These are phyloP conservation scores for Troides aeacus DNA, from an alignment of 2,888 invertebrate species.

Conservation along the genomic window DNA sequence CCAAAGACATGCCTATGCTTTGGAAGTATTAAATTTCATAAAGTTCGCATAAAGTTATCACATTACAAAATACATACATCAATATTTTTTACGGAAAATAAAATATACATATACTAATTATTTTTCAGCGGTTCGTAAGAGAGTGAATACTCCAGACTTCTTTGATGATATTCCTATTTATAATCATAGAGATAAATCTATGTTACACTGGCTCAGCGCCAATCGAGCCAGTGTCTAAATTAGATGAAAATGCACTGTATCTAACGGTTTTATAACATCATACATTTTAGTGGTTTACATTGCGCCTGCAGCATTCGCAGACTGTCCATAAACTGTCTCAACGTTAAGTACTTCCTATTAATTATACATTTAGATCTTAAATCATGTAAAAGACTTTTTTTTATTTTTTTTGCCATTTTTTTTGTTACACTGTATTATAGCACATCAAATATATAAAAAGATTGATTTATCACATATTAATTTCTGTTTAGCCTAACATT, in stretches of 20 bases:
- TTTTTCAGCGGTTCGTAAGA: conserved; percentile 11
- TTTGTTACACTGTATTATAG: too few species aligned
- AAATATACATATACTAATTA: background rate
- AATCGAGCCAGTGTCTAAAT: conserved; percentile 46
- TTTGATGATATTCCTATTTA: conserved; percentile 44
- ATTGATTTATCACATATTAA: too few species aligned
- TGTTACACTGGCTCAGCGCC: conserved; percentile 48
- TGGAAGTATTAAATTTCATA: too few species aligned
- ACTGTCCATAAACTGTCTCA: background rate
- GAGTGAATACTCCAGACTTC: conserved; percentile 32
- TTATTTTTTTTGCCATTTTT: too few species aligned
- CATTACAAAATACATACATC: too few species aligned
- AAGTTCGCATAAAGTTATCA: too few species aligned
- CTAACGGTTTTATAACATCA: conserved; percentile 45
- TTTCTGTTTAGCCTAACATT: too few species aligned
- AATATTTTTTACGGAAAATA: too few species aligned
- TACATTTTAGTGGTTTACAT: conserved; percentile 35
- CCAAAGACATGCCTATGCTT: too few species aligned
- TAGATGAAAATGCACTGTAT: conserved; percentile 52
- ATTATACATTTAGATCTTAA: background rate
- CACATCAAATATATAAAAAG: too few species aligned
- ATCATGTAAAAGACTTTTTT: background rate
- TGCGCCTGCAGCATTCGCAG: conserved; percentile 21
- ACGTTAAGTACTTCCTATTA: conserved; percentile 12
- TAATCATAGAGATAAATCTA: conserved; percentile 32